Evolutionary conservation across 2,113 vertebrate genomes (phyloP).

Genomic region (Stegostoma tigrinum): DNA sequence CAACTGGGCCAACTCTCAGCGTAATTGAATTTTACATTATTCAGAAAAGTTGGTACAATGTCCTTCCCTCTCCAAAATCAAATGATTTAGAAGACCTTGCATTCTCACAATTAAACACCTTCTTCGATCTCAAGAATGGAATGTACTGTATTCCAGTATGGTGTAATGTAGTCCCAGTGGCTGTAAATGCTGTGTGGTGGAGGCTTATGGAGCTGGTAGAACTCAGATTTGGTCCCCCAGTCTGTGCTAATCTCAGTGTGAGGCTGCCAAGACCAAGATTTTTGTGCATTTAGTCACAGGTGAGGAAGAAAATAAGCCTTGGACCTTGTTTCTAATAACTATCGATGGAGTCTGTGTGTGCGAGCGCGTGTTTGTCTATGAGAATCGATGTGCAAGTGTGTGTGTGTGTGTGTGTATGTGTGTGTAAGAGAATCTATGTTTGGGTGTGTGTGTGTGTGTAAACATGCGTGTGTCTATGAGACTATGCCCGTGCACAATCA

Average conservation of each 20-base stretch:
- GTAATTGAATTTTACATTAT: not conserved
- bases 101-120: not conserved
- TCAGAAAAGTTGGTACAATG: not conserved
- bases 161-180: not conserved
- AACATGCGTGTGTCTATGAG: not conserved
- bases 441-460: not conserved
- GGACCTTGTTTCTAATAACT: not conserved
- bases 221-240: not conserved
- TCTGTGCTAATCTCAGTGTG: not conserved
- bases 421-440: not conserved
- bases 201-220: not conserved
- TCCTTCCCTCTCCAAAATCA: not conserved
- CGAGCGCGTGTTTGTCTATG: too few species aligned
- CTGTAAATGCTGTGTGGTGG: not conserved
- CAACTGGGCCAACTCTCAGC: not conserved
- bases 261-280: not conserved
- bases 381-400: too few species aligned
- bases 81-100: not conserved
- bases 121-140: not conserved
- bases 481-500: not conserved
- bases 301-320: not conserved
- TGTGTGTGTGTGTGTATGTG: too few species aligned
- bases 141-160: not conserved
- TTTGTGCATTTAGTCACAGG: too few species aligned
- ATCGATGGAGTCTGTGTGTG: not conserved